Percentiles rank a stretch among this genome's conserved stretches.
Conservation (phyloP, 2,797 vertebrate species). For the Morus bassanus region DNA sequence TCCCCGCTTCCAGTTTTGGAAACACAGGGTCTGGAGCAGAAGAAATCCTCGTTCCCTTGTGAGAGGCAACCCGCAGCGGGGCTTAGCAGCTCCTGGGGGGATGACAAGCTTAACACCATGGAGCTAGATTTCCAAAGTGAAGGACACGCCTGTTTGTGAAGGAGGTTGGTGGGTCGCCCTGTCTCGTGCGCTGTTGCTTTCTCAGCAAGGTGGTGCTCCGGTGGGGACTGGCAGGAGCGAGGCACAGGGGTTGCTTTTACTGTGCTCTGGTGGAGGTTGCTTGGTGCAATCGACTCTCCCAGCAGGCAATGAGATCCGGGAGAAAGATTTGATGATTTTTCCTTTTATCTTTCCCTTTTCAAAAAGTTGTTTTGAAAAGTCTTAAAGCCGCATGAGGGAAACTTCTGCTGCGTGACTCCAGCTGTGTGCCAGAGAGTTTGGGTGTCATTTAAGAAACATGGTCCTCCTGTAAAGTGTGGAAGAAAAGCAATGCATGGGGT, state of each 20-base stretch:
- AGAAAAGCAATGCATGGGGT: not conserved
- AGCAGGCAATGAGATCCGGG: not conserved
- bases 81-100: not conserved
- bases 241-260: not conserved
- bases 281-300: not conserved
- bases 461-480: not conserved
- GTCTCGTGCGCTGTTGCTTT: not conserved
- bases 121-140: not conserved
- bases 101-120: not conserved
- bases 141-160: not conserved
- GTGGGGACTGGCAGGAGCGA: not conserved
- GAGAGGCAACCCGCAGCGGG: not conserved
- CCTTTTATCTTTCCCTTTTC: not conserved
- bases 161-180: slow-evolving; percentile 33
- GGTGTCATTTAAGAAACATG: not conserved
- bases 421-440: not conserved
- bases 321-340: not conserved
- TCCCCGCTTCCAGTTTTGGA: not conserved
- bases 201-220: not conserved
- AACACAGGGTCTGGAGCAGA: not conserved
- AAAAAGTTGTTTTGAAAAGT: not conserved
- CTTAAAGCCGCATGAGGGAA: not conserved
- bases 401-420: not conserved
- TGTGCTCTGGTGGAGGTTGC: not conserved
- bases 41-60: not conserved